Conservation (phyloP, 2,888 invertebrate genomes). For the Tipula vernalis region DNA sequence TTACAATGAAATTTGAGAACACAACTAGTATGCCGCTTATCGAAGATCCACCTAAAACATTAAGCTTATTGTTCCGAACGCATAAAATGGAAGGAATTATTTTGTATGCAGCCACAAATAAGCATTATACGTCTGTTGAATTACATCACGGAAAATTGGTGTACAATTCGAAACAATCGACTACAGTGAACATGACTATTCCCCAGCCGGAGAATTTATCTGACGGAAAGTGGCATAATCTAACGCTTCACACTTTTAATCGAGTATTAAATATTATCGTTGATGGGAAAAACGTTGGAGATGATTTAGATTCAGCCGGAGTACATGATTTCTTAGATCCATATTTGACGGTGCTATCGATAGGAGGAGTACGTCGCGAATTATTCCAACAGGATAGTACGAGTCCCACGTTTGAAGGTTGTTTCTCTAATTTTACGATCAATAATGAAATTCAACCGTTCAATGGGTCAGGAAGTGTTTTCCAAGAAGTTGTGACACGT, state of each 20-base stretch:
- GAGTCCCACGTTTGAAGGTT: conserved; percentile 69
- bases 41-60: conserved; percentile 49
- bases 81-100: conserved; percentile 64
- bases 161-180: conserved; percentile 68
- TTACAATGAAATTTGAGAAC: conserved; percentile 28
- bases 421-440: conserved; percentile 76
- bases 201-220: conserved; percentile 46
- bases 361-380: conserved; percentile 64
- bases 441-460: conserved; percentile 85
- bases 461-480: conserved; percentile 74
- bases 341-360: conserved; percentile 63
- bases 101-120: conserved; percentile 76
- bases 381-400: conserved; percentile 39
- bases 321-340: conserved; percentile 89
- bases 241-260: conserved; percentile 59
- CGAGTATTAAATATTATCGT: conserved; percentile 59
- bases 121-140: conserved; percentile 75
- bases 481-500: conserved; percentile 51
- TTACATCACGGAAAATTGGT: conserved; percentile 60
- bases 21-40: conserved; percentile 27
- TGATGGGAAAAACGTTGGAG: conserved; percentile 59
- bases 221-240: conserved; percentile 83
- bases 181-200: conserved; percentile 72
- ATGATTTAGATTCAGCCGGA: conserved; percentile 73
- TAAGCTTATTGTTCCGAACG: conserved; percentile 73